Evolutionary conservation across 2,113 vertebrate genomes (phyloP).

Genomic region (Carettochelys insculpta): DNA sequence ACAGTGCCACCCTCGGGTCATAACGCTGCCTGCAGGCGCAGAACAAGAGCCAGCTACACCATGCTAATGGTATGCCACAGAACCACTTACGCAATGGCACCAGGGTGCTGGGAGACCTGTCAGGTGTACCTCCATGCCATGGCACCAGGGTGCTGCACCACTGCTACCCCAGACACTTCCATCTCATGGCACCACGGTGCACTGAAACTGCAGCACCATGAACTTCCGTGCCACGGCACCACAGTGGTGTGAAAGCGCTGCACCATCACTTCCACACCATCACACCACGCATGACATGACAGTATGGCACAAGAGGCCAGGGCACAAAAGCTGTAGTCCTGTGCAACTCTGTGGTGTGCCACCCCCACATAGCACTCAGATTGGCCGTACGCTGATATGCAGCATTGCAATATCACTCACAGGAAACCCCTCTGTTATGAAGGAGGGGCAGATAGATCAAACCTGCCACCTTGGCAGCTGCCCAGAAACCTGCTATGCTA

Average conservation of each 20-base stretch:
- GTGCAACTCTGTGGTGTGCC: not conserved
- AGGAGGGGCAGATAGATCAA: not conserved
- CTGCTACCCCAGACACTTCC: not conserved
- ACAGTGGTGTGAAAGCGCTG: rapidly evolving
- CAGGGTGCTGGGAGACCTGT: not conserved
- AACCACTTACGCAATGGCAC: not conserved
- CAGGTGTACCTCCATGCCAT: no score
- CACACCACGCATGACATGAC: not conserved
- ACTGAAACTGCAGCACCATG: not conserved
- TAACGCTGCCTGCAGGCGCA: not conserved
- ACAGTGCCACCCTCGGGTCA: not conserved
- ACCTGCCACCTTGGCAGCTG: not conserved
- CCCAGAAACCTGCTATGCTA: no score
- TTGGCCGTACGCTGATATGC: no score
- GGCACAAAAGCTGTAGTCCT: not conserved
- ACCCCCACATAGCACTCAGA: not conserved
- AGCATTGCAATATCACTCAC: not conserved
- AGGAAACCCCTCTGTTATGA: not conserved
- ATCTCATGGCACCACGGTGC: not conserved
- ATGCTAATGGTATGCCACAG: not conserved
- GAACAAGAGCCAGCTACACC: not conserved
- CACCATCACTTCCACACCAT: not conserved
- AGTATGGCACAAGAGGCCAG: not conserved
- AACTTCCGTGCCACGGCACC: not conserved
- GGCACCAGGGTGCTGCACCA: not conserved